Evolutionary conservation across 2,797 vertebrate species (phyloP).

Genomic region (Dipus sagitta): DNA sequence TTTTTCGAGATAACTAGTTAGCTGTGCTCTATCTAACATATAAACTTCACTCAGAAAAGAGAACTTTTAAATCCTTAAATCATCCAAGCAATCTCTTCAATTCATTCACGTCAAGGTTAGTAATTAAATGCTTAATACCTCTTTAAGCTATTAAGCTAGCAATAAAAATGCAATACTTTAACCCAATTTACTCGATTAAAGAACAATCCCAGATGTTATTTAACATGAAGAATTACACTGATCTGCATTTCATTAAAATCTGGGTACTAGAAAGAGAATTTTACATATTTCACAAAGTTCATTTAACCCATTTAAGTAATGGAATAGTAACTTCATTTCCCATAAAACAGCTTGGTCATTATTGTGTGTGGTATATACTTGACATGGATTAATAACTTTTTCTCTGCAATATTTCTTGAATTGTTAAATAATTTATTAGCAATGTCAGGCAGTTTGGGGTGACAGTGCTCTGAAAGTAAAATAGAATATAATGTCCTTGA

Average conservation of each 20-base stretch:
- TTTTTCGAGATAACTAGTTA: not conserved
- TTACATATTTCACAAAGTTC: slow-evolving; percentile 10
- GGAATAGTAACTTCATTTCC: slow-evolving; percentile 18
- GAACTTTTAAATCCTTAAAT: slow-evolving; percentile 75
- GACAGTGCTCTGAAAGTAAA: no score
- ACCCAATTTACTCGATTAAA: slow-evolving; percentile 70
- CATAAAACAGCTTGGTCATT: not conserved
- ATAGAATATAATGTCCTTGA: no score
- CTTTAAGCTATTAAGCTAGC: slow-evolving; percentile 74
- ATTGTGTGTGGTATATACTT: not conserved
- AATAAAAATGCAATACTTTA: slow-evolving; percentile 78
- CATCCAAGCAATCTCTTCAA: slow-evolving; percentile 60
- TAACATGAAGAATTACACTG: not conserved
- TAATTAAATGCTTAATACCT: slow-evolving; percentile 79
- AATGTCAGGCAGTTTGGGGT: not conserved
- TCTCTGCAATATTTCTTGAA: no score
- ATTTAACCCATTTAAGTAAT: not conserved
- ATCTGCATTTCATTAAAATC: slow-evolving; percentile 68
- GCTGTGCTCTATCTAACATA: not conserved
- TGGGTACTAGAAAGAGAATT: slow-evolving; percentile 11
- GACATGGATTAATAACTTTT: not conserved
- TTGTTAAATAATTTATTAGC: not conserved
- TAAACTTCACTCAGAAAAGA: slow-evolving; percentile 59
- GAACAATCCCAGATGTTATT: slow-evolving; percentile 63
- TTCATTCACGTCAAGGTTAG: slow-evolving; percentile 75